Conservation (phyloP, 1,140 invertebrate species). For the Acromyrmex heyeri region DNA sequence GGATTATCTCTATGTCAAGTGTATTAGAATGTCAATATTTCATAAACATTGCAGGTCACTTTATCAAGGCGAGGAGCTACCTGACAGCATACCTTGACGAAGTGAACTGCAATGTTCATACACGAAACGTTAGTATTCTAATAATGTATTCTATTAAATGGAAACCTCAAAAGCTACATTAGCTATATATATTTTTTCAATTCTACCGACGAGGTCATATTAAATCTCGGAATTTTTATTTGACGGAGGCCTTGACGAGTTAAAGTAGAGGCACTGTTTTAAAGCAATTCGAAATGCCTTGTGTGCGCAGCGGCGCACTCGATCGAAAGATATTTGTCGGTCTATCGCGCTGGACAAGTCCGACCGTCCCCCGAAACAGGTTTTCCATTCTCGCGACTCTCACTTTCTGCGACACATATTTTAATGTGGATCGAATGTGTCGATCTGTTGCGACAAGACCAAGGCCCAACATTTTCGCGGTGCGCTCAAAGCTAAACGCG, state of each 20-base stretch:
- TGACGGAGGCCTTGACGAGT: not conserved
- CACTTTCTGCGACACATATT: constrained; percentile 76
- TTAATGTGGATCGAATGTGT: constrained; percentile 61
- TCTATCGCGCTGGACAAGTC: constrained; percentile 42
- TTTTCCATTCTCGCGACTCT: constrained; percentile 72
- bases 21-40: too few relatives aligned
- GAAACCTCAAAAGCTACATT: not conserved
- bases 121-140: too few relatives aligned
- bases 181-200: not conserved
- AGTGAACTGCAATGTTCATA: too few relatives aligned
- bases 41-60: too few relatives aligned
- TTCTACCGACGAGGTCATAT: not conserved
- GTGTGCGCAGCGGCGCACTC: not conserved
- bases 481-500: not conserved
- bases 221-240: too few relatives aligned
- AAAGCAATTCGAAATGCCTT: constrained; percentile 10
- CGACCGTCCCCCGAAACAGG: constrained; percentile 58
- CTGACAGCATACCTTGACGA: too few relatives aligned
- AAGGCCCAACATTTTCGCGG: constrained; percentile 27
- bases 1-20: too few relatives aligned
- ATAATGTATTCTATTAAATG: too few relatives aligned
- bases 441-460: constrained; percentile 40
- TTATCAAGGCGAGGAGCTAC: too few relatives aligned
- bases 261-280: constrained; percentile 1
- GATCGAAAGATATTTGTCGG: constrained; percentile 42